Base-by-base conservation (phyloP, 2,888 invertebrate species). In the Lithodes maja region DNA sequence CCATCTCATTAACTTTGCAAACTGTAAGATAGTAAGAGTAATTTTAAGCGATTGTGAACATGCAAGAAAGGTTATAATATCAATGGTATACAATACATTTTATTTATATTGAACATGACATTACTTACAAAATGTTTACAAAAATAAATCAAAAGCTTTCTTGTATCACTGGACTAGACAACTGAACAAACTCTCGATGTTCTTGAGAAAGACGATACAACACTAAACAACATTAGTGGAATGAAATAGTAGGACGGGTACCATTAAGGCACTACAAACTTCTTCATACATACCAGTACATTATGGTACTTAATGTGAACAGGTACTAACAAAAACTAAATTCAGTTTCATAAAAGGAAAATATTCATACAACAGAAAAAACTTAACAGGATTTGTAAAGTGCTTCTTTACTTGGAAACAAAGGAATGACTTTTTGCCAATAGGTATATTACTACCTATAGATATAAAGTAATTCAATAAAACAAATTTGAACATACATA, bases 101-200 rank as follows among this genome's bases (percentile, higher is more conserved):
- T 82, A 69, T 81, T 82, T 86, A 68, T 50, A 86, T 82, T 80
- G 86, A 86, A 86, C 86, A 86, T 82, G 75, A 86, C 86, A 86
- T 74, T 86, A 75, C 81, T 86, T 86, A 86, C 86, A 86, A 86
- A 86, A 86, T 81, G 81, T 86, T 86, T 86, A 86, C 86, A 86
- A 86, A 86, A 86, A 86, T 86, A 86, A 86, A 86, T 82, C 86
- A 86, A 86, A 81, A 82, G 81, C 81, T 86, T 86, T 86, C 86
- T 86, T 86, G 86, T 86, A 71, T 83, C 82, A 86, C 79, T 80
- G 71, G 86, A 86, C 86, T 86, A 86, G 86, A 86, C 86, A 86
- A 86, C 81, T 86, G 81, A 86, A 86, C 86, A 86, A 82, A 86
- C 71, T 75, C 82, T 81, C 33, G 71, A 61, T 86, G 82, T 71